phyloP scores from a whole-genome alignment of 2,113 vertebrate genomes.

The Chaetodon auriga region DNA sequence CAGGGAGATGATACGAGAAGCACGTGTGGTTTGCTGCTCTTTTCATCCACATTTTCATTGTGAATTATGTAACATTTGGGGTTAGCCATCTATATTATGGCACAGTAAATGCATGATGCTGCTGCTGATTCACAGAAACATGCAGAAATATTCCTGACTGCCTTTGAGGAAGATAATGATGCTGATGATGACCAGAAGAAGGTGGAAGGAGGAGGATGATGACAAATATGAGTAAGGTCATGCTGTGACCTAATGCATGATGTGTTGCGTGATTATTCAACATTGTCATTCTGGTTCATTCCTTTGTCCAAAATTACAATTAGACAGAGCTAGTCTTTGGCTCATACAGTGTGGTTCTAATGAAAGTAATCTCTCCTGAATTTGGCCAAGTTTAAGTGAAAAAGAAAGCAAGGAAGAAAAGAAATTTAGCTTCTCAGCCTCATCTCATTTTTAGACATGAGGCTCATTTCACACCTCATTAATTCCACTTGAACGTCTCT shows the following conservation, averaged over 20 bases:
- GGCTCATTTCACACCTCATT: constrained; percentile 27
- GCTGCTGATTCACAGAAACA: constrained; percentile 6
- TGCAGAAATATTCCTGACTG: background rate
- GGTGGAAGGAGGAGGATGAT: constrained; percentile 13
- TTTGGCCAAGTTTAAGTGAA: constrained; percentile 12
- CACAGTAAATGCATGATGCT: background rate
- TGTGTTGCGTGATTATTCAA: constrained; percentile 38
- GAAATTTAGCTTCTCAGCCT: constrained; percentile 7
- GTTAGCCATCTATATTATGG: background rate
- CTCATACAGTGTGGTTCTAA: background rate
- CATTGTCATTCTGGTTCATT: constrained; percentile 8
- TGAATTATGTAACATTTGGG: constrained; percentile 17
- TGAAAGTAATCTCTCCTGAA: background rate
- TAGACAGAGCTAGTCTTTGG: background rate
- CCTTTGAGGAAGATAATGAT: constrained; percentile 14
- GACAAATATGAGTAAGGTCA: constrained; percentile 45
- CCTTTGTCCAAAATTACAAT: background rate
- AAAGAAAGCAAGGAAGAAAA: background rate
- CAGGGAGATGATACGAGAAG: background rate
- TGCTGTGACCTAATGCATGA: constrained; percentile 47
- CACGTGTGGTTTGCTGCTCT: background rate
- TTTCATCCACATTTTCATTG: background rate
- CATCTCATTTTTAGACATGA: constrained; percentile 7
- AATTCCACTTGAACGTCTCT: constrained; percentile 1
- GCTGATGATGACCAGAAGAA: constrained; percentile 28